These are phyloP conservation scores for Pyrocephalus nanus DNA, from an alignment of 2,797 vertebrate genomes.

Conservation along the genomic window DNA sequence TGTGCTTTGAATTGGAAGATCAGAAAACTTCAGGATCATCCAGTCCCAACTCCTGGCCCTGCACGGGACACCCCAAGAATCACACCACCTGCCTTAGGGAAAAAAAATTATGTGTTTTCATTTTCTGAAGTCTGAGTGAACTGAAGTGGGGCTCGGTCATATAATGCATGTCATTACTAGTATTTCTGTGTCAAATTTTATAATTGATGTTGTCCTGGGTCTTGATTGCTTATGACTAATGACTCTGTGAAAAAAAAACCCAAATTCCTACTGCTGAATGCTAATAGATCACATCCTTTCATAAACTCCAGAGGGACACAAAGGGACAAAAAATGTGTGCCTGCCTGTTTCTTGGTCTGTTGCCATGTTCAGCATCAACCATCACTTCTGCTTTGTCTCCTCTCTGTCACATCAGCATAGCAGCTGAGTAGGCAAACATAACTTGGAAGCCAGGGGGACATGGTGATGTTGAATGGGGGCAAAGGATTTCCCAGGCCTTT, in stretches of 20 bases:
- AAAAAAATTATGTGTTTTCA: not conserved
- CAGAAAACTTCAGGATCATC: not conserved
- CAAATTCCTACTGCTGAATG: not conserved
- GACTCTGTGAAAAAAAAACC: not conserved
- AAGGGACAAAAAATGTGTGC: not conserved
- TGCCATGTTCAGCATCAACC: not conserved
- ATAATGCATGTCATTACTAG: not conserved
- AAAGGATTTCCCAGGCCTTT: not conserved
- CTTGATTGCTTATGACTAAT: not conserved
- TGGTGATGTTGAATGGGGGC: not conserved
- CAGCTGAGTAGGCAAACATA: not conserved
- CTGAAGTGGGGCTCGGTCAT: not conserved
- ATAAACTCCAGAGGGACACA: not conserved
- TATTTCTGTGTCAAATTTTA: not conserved
- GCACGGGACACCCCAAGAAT: not conserved
- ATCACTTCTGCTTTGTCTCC: constrained; percentile 40
- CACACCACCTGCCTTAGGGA: not conserved
- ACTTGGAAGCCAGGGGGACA: not conserved
- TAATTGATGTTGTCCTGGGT: not conserved
- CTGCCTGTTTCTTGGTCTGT: not conserved
- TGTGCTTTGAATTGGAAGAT: not conserved
- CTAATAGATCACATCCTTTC: not conserved
- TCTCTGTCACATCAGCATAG: constrained; percentile 7
- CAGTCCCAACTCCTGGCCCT: not conserved
- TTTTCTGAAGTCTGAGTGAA: not conserved